Conservation (phyloP, 2,113 vertebrate genomes). For the Eira barbara region DNA sequence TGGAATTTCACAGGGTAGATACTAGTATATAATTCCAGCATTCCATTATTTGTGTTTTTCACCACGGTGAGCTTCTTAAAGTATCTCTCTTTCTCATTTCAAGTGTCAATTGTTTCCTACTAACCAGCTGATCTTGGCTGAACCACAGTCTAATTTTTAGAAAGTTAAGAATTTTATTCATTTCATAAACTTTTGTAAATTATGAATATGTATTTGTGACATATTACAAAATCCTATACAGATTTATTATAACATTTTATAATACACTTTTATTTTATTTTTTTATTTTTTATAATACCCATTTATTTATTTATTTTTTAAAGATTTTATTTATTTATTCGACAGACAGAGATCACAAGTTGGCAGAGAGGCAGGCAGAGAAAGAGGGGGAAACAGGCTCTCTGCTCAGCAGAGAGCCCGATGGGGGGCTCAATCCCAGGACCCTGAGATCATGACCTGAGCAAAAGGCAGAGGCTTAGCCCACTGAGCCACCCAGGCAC, state of each 20-base stretch:
- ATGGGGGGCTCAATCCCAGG: too few relatives aligned
- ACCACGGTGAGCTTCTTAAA: background rate
- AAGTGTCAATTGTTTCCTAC: background rate
- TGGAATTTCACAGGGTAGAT: background rate
- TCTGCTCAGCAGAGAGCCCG: too few relatives aligned
- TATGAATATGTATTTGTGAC: background rate
- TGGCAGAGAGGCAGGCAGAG: too few relatives aligned
- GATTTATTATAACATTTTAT: background rate
- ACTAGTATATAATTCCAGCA: background rate
- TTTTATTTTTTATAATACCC: background rate
- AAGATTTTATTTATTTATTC: too few relatives aligned
- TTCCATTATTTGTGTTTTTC: background rate
- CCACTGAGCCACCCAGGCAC: too few relatives aligned
- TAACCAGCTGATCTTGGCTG: background rate
- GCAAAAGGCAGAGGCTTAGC: too few relatives aligned
- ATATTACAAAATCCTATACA: background rate
- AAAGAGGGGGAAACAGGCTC: too few relatives aligned
- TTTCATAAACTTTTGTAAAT: background rate
- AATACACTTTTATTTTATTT: background rate
- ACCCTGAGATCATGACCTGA: too few relatives aligned
- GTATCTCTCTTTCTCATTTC: background rate
- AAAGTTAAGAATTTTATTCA: background rate
- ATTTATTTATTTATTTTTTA: too few relatives aligned
- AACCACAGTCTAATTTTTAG: background rate
- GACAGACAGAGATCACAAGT: too few relatives aligned